These are phyloP conservation scores for Erynnis tages DNA, from an alignment of 2,888 invertebrate species.

Conservation along the genomic window DNA sequence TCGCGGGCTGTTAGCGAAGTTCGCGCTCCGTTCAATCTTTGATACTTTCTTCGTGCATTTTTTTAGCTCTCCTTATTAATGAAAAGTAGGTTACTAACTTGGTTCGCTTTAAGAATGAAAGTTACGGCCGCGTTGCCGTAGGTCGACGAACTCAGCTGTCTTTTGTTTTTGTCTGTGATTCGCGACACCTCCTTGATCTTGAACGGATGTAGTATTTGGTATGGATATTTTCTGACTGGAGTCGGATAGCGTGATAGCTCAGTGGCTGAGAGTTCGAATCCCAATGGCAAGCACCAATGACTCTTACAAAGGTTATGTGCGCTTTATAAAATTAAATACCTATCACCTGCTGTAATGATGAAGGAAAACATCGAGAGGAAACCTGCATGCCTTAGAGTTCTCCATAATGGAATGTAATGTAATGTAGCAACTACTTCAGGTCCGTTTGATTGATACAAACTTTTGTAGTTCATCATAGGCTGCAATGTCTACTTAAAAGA, in stretches of 20 bases:
- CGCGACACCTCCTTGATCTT: conserved; percentile 26
- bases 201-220: conserved; percentile 6
- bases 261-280: too few species aligned
- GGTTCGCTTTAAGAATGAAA: conserved; percentile 79
- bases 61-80: conserved; percentile 81
- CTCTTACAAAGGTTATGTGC: too few species aligned
- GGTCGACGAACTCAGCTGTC: conserved; percentile 78
- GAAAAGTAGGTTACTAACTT: conserved; percentile 82
- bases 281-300: too few species aligned
- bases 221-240: background rate
- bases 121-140: conserved; percentile 78
- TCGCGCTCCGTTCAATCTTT: conserved; percentile 80
- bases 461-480: too few species aligned
- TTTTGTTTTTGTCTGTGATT: conserved; percentile 65
- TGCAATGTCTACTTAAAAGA: too few species aligned
- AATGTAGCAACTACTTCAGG: too few species aligned
- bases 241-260: background rate
- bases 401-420: too few species aligned
- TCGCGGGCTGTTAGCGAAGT: conserved; percentile 62
- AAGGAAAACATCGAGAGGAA: too few species aligned
- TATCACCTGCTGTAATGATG: too few species aligned
- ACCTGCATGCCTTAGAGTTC: too few species aligned
- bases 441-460: too few species aligned
- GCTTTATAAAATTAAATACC: too few species aligned
- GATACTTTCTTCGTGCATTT: conserved; percentile 82